Evolutionary conservation across 1,140 invertebrate species (phyloP).

Genomic region (Drosophila guanche): DNA sequence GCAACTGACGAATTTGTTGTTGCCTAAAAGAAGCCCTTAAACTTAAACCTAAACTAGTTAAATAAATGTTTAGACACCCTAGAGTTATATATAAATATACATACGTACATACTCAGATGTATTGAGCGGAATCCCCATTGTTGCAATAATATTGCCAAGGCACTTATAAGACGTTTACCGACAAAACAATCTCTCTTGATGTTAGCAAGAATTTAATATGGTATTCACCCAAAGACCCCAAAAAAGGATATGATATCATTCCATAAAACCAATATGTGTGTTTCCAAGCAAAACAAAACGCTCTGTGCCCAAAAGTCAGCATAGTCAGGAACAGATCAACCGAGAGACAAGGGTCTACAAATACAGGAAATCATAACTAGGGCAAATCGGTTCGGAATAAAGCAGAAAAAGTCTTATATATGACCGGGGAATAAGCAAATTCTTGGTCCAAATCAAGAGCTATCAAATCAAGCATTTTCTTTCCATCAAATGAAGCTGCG

Average conservation of each 20-base stretch:
- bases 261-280: conserved; percentile 7
- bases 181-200: conserved; percentile 51
- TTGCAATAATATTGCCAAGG: conserved; percentile 56
- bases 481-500: too few relatives aligned
- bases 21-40: conserved; percentile 47
- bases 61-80: conserved; percentile 75
- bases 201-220: conserved; percentile 52
- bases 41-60: conserved; percentile 57
- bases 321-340: too few relatives aligned
- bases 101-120: conserved; percentile 16
- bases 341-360: too few relatives aligned
- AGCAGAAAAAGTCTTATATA: too few relatives aligned
- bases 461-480: too few relatives aligned
- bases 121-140: conserved; percentile 46
- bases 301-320: neutral
- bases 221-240: conserved; percentile 8
- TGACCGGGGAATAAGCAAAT: too few relatives aligned
- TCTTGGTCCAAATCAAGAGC: too few relatives aligned
- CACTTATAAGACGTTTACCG: conserved; percentile 41
- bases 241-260: conserved; percentile 15
- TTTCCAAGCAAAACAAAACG: conserved; percentile 4
- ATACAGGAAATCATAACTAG: too few relatives aligned
- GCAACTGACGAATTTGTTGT: conserved; percentile 75
- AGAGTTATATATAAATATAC: conserved; percentile 51
- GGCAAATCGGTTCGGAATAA: too few relatives aligned